Evolutionary conservation across 1,140 invertebrate species (phyloP), one percentile per base, ranked within the genome.

Genomic region (Zaprionus ghesquierei): DNA sequence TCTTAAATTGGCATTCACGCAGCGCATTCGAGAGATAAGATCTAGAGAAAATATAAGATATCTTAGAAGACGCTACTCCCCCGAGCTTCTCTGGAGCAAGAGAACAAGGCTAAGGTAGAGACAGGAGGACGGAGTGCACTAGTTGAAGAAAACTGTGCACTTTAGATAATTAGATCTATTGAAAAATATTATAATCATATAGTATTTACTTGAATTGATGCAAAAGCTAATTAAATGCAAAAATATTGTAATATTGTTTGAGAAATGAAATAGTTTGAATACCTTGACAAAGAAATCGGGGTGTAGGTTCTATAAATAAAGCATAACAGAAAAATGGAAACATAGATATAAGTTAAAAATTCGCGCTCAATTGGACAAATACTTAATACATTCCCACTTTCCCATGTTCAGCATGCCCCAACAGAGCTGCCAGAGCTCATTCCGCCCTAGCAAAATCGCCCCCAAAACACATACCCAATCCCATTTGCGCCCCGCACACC

Each of bases 221-320:
- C 73, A 79, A 71, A 79, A 89, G 81, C 80, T 80, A 71, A 87
- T 69, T 69, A 78, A 87, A 84, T 84, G 84, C 77, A 87, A 70
- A 73, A 66, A 79, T 81, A 82, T 82, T 70, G 50, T 58, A 71
- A 38, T 64, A 63, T 41, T 41, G 35, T 75, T n/a, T 70, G 60
- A 70, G 65, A 86, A 87, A 76, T 87, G 58, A 81, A 82, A 81
- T 61, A 63, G 69, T 79, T 87, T 79, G 81, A 71, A 84, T 89
- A 91, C 90, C 90, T 91, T 86, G 80, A 89, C 87, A 82, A 91
- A 90, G 84, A 91, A 89, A 90, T 91, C 90, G 81, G 90, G 81
- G 81, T 91, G 90, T 91, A 91, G 81, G 82, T 91, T 91, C 90
- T 91, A 91, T 77, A 85, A 90, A 87, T 87, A 81, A 87, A 89